phyloP scores from a whole-genome alignment of 2,888 invertebrate species.

The Euproctis similis region DNA sequence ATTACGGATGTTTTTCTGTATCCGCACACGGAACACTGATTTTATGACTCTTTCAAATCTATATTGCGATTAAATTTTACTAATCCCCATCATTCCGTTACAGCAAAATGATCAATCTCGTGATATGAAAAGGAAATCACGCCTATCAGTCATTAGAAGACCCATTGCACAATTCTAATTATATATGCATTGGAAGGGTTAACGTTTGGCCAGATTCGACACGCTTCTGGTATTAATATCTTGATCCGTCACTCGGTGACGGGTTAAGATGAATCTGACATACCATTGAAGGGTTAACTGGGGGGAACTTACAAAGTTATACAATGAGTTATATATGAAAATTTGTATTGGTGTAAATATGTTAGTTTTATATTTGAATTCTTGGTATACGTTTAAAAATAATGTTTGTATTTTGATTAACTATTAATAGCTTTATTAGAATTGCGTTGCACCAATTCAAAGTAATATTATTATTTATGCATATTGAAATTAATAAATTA shows the following conservation, averaged over 20 bases:
- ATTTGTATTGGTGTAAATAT: no score
- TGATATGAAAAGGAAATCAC: constrained; percentile 25
- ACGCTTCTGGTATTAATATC: constrained; percentile 72
- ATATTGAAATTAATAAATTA: no score
- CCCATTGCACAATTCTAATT: constrained; percentile 39
- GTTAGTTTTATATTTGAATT: no score
- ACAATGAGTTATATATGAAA: no score
- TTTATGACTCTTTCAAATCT: constrained; percentile 4
- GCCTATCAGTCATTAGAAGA: constrained; percentile 49
- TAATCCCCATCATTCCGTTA: constrained; percentile 22
- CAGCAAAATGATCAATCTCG: constrained; percentile 27
- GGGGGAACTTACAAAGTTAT: no score
- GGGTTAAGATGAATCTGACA: constrained; percentile 67
- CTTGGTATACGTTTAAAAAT: no score
- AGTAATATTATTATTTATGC: no score
- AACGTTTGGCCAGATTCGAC: constrained; percentile 65
- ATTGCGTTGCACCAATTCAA: no score
- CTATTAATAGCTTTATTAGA: no score
- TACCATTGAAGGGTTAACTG: constrained; percentile 43
- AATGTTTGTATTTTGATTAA: no score
- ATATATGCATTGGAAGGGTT: constrained; percentile 65
- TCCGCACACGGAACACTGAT: no score
- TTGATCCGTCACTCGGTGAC: constrained; percentile 72
- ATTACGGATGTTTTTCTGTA: no score
- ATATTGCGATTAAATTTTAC: constrained; percentile 9